Conservation (phyloP, 2,888 invertebrate genomes). For the Didymodactylos carnosus region DNA sequence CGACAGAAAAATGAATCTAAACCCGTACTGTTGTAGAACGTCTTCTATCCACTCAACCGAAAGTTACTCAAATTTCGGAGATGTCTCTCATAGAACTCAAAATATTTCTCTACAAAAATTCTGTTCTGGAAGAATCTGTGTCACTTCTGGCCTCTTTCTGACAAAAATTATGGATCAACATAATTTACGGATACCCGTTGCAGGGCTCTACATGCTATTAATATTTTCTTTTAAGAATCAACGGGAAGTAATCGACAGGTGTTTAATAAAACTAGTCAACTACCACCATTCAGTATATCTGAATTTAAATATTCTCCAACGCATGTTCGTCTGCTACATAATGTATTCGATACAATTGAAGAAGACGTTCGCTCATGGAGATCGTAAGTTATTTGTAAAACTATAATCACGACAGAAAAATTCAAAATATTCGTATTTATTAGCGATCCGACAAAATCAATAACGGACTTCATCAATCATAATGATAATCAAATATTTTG, state of each 20-base stretch:
- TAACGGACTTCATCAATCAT: constrained; percentile 90
- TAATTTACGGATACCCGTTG: not conserved
- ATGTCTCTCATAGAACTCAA: too few relatives aligned
- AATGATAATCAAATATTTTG: constrained; percentile 96
- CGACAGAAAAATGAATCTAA: too few relatives aligned
- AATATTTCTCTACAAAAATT: too few relatives aligned
- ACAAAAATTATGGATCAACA: not conserved
- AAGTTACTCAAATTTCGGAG: too few relatives aligned
- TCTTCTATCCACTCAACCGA: too few relatives aligned
- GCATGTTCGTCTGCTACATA: constrained; percentile 80
- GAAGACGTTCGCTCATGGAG: constrained; percentile 50
- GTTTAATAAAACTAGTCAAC: not conserved
- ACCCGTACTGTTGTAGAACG: too few relatives aligned
- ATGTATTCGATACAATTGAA: constrained; percentile 84
- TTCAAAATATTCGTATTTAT: constrained; percentile 39
- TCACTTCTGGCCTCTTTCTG: too few relatives aligned
- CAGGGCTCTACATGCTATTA: too few relatives aligned
- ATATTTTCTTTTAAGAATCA: not conserved
- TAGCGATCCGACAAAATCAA: constrained; percentile 84
- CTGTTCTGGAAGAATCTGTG: too few relatives aligned
- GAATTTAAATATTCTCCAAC: constrained; percentile 92
- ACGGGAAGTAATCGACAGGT: not conserved
- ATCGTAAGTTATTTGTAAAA: not conserved
- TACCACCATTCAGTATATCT: constrained; percentile 8
- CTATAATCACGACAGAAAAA: not conserved